Evolutionary conservation across 2,888 invertebrate species (phyloP).

Genomic region (Reticulitermes lucifugus): DNA sequence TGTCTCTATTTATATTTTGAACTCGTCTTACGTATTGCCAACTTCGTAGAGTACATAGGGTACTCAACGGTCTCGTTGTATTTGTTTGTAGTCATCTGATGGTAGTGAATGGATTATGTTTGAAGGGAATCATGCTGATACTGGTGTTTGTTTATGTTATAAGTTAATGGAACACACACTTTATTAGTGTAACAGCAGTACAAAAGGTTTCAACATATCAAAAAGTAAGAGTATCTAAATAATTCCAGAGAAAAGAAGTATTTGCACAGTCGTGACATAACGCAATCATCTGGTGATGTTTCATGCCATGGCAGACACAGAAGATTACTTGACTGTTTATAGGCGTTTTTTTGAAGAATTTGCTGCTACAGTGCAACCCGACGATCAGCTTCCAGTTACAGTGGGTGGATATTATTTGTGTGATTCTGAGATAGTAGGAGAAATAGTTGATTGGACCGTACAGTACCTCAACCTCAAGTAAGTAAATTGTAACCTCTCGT

Average conservation of each 20-base stretch:
- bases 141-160: not conserved
- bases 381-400: conserved; percentile 80
- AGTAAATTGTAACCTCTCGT: conserved; percentile 61
- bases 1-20: too few species aligned
- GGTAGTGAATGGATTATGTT: not conserved
- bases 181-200: conserved; percentile 24
- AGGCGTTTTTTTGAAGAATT: conserved; percentile 80
- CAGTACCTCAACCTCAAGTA: conserved; percentile 83
- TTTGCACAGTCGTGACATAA: not conserved
- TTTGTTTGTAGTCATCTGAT: conserved; percentile 22
- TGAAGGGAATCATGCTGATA: not conserved
- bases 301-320: conserved; percentile 62
- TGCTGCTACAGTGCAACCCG: conserved; percentile 74
- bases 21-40: too few species aligned
- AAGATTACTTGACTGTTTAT: conserved; percentile 77
- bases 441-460: conserved; percentile 80
- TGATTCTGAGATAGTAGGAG: conserved; percentile 77
- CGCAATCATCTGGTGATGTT: not conserved
- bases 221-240: not conserved
- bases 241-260: not conserved
- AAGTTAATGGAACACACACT: not conserved
- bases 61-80: not conserved
- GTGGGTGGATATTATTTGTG: conserved; percentile 77
- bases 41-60: too few species aligned
- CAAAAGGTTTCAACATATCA: conserved; percentile 40